Evolutionary conservation across 2,888 invertebrate species (phyloP), one percentile per base, ranked within the genome.

Genomic region (Craniophora ligustri): DNA sequence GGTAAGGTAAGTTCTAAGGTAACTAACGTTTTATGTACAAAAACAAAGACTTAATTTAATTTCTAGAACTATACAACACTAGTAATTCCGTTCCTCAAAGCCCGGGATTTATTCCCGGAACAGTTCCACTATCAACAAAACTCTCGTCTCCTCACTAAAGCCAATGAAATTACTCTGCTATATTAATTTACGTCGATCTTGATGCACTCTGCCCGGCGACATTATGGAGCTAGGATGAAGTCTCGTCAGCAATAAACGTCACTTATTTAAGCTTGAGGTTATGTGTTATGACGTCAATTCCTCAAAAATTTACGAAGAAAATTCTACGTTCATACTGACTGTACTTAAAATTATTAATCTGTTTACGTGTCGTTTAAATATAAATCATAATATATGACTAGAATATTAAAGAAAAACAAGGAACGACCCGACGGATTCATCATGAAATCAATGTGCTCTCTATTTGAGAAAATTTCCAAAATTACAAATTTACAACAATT

Each of bases 231-330:
- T n/a, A 47, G 13, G 10, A 48, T 8, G 19, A 6, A 7, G 21
- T n/a, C 23, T 38, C 48, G 56, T 39, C 56, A 47, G 42, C 31
- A 34, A 13, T 44, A 13, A 41, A 62, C 48, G 18, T 45, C 15
- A 62, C n/a, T 45, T 49, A 44, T 14, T 14, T 48, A 21, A 32
- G 21, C n/a, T 44, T 48, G 18, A 32, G 21, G 8, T 44, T 40
- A 30, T 23, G 4, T 10, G 5, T 11, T 21, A n/a, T 11, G 15
- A 23, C 23, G 38, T 10, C 8, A 23, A 8, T 16, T 16, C 28
- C 46, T 46, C 18, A 40, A 10, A 15, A 18, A 35, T 46, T 47
- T 46, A 30, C 14, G 36, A 30, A 26, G 23, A 55, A 61, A 47
- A 30, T 42, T 21, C 15, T 23, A 14, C 36, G n/a, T n/a, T n/a